A percentile compares a stretch with the other conserved stretches of the same genome.
Evolutionary conservation across 2,888 invertebrate genomes (phyloP).

Genomic region (Orthonychiurus folsomi): DNA sequence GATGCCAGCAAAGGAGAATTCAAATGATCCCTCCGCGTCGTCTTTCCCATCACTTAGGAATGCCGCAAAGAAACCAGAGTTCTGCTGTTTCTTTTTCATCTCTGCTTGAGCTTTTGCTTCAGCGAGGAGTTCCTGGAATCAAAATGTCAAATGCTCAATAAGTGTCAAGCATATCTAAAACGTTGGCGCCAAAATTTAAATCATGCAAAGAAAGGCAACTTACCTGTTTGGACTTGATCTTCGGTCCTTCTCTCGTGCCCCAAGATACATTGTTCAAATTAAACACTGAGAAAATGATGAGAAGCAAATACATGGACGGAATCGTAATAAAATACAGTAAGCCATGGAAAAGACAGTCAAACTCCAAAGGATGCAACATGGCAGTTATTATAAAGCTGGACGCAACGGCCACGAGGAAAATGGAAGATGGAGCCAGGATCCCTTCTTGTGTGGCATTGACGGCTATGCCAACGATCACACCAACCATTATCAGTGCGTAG

Average conservation of each 20-base stretch:
- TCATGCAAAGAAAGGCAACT: not conserved
- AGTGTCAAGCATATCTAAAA: no score
- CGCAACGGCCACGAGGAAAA: constrained; percentile 70
- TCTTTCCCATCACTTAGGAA: constrained; percentile 20
- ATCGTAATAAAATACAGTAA: constrained; percentile 81
- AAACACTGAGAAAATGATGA: constrained; percentile 83
- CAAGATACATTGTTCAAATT: constrained; percentile 88
- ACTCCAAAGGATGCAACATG: constrained; percentile 69
- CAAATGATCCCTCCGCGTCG: constrained; percentile 48
- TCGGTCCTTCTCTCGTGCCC: constrained; percentile 73
- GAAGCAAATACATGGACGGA: constrained; percentile 87
- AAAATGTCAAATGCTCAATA: not conserved
- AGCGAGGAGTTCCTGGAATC: constrained; percentile 24
- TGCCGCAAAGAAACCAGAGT: not conserved
- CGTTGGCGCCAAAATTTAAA: no score
- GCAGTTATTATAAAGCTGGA: constrained; percentile 51
- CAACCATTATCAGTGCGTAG: constrained; percentile 78
- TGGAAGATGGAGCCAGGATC: constrained; percentile 66
- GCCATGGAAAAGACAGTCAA: constrained; percentile 63
- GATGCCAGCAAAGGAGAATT: constrained; percentile 50
- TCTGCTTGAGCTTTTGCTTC: constrained; percentile 45
- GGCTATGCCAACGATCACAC: constrained; percentile 70
- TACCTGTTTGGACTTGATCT: constrained; percentile 17
- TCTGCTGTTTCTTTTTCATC: constrained; percentile 18
- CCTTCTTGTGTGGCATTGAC: constrained; percentile 72